phyloP scores from a whole-genome alignment of 2,797 vertebrate species.

The Alosa sapidissima region DNA sequence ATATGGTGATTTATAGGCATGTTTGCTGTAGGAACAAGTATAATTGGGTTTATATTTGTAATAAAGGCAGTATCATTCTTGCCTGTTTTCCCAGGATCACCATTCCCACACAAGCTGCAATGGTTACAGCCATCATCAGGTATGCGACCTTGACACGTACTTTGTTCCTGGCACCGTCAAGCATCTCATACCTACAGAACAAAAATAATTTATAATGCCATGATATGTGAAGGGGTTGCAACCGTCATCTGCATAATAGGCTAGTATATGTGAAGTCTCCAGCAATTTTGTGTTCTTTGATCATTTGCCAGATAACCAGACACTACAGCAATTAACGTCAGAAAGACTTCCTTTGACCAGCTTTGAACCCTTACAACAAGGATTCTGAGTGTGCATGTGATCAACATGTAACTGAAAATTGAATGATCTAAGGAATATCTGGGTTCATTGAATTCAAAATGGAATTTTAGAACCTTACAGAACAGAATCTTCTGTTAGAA shows the following conservation, averaged over 20 bases:
- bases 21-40: background rate
- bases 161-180: slow-evolving; percentile 83
- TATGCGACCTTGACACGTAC: slow-evolving; percentile 84
- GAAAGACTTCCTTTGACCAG: slow-evolving; percentile 53
- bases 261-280: slow-evolving; percentile 48
- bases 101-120: slow-evolving; percentile 77
- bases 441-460: no score
- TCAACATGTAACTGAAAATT: slow-evolving; percentile 37
- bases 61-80: slow-evolving; percentile 35
- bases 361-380: slow-evolving; percentile 29
- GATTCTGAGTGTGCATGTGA: slow-evolving; percentile 38
- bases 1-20: background rate
- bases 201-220: no score
- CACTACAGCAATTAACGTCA: slow-evolving; percentile 56
- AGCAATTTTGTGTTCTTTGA: slow-evolving; percentile 51
- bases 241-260: background rate
- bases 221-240: no score
- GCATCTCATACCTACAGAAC: slow-evolving; percentile 77
- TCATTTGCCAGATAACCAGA: slow-evolving; percentile 52
- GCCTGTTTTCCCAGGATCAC: slow-evolving; percentile 85
- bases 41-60: background rate
- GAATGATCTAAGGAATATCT: no score
- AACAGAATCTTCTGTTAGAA: no score
- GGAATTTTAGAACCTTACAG: no score
- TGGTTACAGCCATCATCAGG: slow-evolving; percentile 80